A percentile compares a stretch with the other conserved stretches of the same genome.
Evolutionary conservation across 2,113 vertebrate genomes (phyloP).

Genomic region (Taurulus bubalis): DNA sequence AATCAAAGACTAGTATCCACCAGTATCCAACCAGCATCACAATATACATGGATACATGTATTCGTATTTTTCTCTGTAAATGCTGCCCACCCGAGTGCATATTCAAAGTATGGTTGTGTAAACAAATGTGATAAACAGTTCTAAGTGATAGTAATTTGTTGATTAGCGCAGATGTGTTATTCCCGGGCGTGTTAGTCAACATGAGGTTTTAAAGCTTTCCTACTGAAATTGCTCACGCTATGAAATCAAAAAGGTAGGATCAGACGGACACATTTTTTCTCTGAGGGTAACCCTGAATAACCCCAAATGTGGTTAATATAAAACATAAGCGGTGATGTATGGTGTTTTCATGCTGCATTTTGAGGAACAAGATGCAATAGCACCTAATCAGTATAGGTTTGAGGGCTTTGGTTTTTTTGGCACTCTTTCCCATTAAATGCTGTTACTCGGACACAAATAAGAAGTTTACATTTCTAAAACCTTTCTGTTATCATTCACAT

Average conservation of each 20-base stretch:
- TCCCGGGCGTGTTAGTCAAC: constrained; percentile 22
- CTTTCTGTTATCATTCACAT: constrained; percentile 3
- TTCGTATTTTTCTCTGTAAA: not conserved
- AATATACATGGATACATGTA: not conserved
- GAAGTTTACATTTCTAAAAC: not conserved
- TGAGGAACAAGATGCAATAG: constrained; percentile 2
- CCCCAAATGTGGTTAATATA: not conserved
- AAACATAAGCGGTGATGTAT: constrained; percentile 33
- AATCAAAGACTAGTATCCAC: constrained; percentile 29
- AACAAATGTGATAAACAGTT: constrained; percentile 23
- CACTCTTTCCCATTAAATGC: not conserved
- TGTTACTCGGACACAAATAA: not conserved
- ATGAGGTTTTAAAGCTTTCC: constrained; percentile 7
- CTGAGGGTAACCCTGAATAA: constrained; percentile 29
- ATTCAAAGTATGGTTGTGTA: not conserved
- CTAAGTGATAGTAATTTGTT: constrained; percentile 10
- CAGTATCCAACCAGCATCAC: not conserved
- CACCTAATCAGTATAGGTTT: not conserved
- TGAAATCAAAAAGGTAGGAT: constrained; percentile 43
- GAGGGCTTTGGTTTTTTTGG: not conserved
- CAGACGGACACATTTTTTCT: constrained; percentile 1
- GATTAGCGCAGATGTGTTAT: constrained; percentile 18
- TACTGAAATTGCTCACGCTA: constrained; percentile 16
- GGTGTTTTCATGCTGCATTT: constrained; percentile 31
- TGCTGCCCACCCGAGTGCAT: not conserved